Evolutionary conservation across 2,113 vertebrate genomes (phyloP), one percentile per base, ranked within the genome.

Genomic region (Gavia stellata): DNA sequence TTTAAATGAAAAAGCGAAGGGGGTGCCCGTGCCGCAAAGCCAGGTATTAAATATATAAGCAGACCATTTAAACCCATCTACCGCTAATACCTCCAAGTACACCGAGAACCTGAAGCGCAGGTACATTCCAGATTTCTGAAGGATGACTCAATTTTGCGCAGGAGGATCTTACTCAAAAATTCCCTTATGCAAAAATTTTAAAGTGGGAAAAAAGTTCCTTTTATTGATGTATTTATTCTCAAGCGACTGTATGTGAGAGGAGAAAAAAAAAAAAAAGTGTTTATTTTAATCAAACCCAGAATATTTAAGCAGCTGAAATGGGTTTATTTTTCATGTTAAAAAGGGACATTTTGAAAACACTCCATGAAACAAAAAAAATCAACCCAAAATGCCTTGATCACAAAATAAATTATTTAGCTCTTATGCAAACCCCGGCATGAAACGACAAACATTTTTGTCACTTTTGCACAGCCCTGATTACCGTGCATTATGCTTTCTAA

Each of bases 401-500:
- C 88, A 45, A 86, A 93, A 93, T 90, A 90, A 96, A 95, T 95
- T 87, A 95, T 79, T 87, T 74, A 94, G 89, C 80, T 72, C 67
- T 83, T 88, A 34, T 62, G 88, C 79, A 97, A 95, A 96, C 78
- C 86, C 81, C 63, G 68, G 81, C 66, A 34, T 20, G 90, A 47
- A 83, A 80, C 50, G 79, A 92, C 84, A 74, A 96, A 87, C 63
- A 85, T 52, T 81, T 83, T 78, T 91, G 87, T 74, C 91, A 65
- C 94, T 92, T 96, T 86, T 95, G 94, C 90, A 62, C 45, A 33
- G 91, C 88, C 67, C 95, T 94, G 89, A 97, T 97, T 96, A 93
- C 85, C 8, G 83, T 75, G 80, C 94, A 86, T 95, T 96, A 97
- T 95, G 97, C 96, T 96, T 93, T 86, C 93, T 94, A 97, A 97